Evolutionary conservation across 2,797 vertebrate genomes (phyloP), one percentile per base, ranked within the genome.

Genomic region (Lutjanus argentimaculatus): DNA sequence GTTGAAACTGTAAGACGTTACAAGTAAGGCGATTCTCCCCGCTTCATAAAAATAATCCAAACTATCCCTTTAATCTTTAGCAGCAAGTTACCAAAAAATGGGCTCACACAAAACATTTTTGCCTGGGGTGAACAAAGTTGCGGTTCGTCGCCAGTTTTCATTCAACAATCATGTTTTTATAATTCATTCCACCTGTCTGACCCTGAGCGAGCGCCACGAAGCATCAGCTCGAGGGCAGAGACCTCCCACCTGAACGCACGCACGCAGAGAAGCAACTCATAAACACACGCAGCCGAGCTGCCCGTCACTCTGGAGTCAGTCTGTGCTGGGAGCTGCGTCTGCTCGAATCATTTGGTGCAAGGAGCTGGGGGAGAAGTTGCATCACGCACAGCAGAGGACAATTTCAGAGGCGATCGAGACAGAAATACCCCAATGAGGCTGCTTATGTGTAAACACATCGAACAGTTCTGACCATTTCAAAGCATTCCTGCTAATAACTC

Each of bases 101-200:
- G 10, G 21, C 62, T 55, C 30, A 55, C 53, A 71, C 67, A 66
- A 30, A 57, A 40, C 8, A 46, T 49, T 25, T 56, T 63, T 61
- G 67, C 69, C 72, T 57, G 45, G 21, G 71, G 67, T 63, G 64
- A 82, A 77, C 67, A 30, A n/a, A 45, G 55, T 43, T 67, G 77
- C 6, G n/a, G 69, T 90, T 85, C 77, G 59, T 67, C 7, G 59
- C 61, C n/a, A 68, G 19, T 66, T 71, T 61, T 85, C 40, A 63
- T 75, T 78, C 25, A 9, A 21, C 19, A n/a, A 21, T 45, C 17
- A 46, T 51, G 36, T 57, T 83, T 51, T 73, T 87, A 62, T 83
- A 92, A 93, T 89, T 79, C 56, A 45, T 87, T 79, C 92, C 90
- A 89, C 83, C 86, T 90, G 88, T 66, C 42, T 51, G 76, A 85